Conservation (phyloP, 2,113 vertebrate species). For the Tricholaema leucomelas region DNA sequence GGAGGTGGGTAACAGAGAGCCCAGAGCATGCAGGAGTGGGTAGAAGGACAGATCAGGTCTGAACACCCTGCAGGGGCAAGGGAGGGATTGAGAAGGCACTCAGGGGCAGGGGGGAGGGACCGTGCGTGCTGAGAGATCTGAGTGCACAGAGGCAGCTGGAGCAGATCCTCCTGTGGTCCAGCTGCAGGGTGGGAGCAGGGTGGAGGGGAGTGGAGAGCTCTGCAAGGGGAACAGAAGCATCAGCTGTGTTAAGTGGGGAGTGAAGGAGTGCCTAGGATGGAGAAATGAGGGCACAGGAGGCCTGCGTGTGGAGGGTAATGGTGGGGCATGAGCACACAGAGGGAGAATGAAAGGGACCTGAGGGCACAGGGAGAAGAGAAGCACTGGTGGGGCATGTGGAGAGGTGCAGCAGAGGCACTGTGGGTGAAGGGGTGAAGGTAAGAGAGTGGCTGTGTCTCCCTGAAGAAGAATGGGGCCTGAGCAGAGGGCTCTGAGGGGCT, state of each 20-base stretch:
- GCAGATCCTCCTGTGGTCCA: accelerated
- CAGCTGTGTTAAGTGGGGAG: accelerated
- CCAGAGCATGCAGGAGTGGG: background rate
- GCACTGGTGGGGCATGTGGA: accelerated
- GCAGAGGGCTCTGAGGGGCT: accelerated
- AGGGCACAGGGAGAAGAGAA: background rate
- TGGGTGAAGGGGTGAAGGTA: background rate
- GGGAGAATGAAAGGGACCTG: accelerated
- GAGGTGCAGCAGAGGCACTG: accelerated
- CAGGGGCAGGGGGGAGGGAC: background rate
- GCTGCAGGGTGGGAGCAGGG: background rate
- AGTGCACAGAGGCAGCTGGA: background rate
- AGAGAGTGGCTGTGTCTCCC: accelerated
- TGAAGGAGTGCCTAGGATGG: accelerated
- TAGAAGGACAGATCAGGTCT: background rate
- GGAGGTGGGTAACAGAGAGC: background rate
- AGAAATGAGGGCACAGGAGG: too few relatives aligned
- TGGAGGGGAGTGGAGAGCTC: background rate
- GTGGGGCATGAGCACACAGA: accelerated
- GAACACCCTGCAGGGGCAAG: accelerated
- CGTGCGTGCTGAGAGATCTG: background rate
- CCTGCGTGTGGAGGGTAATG: accelerated
- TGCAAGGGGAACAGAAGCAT: background rate
- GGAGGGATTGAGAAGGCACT: background rate
- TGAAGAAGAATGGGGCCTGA: background rate